phyloP scores from a whole-genome alignment of 2,113 vertebrate species.

The Lophura nycthemera region DNA sequence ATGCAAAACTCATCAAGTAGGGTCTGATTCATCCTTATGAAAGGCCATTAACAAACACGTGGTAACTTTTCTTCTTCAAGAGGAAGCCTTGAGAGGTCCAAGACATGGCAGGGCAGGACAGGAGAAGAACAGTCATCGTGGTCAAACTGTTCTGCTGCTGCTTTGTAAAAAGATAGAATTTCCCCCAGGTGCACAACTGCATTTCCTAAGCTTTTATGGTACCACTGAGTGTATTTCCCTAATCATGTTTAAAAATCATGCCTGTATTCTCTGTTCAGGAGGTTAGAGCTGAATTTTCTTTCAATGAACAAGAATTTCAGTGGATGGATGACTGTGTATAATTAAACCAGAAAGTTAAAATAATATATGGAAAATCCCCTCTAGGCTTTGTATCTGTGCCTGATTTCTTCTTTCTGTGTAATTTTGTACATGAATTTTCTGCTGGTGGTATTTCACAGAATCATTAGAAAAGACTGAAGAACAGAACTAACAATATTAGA shows the following conservation, averaged over 20 bases:
- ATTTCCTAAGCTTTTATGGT: neutral
- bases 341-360: neutral
- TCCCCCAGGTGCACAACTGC: neutral
- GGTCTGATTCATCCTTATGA: neutral
- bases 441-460: neutral
- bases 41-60: neutral
- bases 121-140: neutral
- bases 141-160: neutral
- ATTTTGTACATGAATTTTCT: neutral
- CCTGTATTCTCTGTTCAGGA: neutral
- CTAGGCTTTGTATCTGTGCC: neutral
- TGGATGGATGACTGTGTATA: neutral
- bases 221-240: neutral
- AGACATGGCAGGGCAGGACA: neutral
- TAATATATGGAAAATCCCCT: neutral
- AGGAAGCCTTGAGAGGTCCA: neutral
- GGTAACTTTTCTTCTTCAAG: neutral
- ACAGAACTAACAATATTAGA: constrained; percentile 15
- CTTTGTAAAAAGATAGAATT: neutral
- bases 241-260: neutral
- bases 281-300: neutral
- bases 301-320: neutral
- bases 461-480: neutral
- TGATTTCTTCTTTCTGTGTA: neutral
- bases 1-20: neutral